Conservation (phyloP, 1,140 invertebrate genomes). For the Euura saliciscinereae region DNA sequence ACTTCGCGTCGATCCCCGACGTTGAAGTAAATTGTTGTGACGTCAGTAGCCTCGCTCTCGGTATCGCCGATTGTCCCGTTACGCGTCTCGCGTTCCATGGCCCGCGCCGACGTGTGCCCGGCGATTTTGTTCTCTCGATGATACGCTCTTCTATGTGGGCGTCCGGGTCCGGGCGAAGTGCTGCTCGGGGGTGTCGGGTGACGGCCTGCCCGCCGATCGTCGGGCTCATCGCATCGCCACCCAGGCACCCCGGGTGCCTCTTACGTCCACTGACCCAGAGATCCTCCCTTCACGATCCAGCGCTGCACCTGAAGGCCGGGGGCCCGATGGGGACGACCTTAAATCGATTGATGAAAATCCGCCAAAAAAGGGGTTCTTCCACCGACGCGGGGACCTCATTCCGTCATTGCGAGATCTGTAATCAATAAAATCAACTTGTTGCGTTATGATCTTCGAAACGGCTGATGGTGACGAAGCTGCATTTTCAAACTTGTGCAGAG, state of each 20-base stretch:
- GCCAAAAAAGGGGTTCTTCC: neutral
- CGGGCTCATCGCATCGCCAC: conserved; percentile 58
- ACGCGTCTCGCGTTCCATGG: conserved; percentile 55
- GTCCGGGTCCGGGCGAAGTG: conserved; percentile 44
- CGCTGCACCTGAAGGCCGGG: neutral
- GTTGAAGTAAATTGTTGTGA: conserved; percentile 57
- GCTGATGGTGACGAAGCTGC: too few species aligned
- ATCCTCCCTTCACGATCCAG: neutral
- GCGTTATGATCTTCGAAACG: too few species aligned
- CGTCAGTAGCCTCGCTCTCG: conserved; percentile 40
- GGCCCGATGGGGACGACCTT: neutral
- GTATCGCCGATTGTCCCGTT: conserved; percentile 48
- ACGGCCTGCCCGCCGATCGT: conserved; percentile 47
- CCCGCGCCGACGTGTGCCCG: conserved; percentile 29
- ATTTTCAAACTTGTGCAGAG: too few species aligned
- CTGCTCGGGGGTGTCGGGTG: conserved; percentile 42
- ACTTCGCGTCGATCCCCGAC: conserved; percentile 61
- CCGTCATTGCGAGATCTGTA: neutral
- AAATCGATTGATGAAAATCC: neutral
- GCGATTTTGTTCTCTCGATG: conserved; percentile 24
- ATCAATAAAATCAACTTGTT: too few species aligned
- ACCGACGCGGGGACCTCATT: neutral
- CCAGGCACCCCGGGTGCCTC: conserved; percentile 41
- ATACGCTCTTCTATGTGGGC: conserved; percentile 44
- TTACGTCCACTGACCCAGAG: conserved; percentile 31